Base-by-base conservation (phyloP, 2,113 vertebrate species). In the Phalacrocorax brasilianus region DNA sequence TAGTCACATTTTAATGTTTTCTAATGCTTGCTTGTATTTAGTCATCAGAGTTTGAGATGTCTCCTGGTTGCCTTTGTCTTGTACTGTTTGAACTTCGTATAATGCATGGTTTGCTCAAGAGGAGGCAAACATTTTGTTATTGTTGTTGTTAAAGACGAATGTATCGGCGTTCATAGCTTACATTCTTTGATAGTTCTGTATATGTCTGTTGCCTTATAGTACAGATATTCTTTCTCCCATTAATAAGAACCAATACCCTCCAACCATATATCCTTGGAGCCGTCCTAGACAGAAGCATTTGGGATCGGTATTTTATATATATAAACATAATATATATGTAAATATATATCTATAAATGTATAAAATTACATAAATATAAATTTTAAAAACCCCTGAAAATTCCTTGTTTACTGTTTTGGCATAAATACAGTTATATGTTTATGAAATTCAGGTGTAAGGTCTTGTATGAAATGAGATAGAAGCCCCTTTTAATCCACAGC, bases 21-120 rank as follows among this genome's bases (percentile, higher is more conserved):
- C 44, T 91, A 71, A 55, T 74, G 79, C 71, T 89, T 86, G 20
- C 18, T 83, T 90, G 35, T 80, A 17, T 90, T 96, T 77, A 96
- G 82, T 96, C 83, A 88, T 92, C 56, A 33, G 42, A 68, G 56
- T 77, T 49, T 14, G 86, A 81, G 65, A 22, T 56, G 52, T 50
- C 68, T 62, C 42, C 38, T 71, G 21, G 18, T 45, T 87, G 42
- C 23, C 52, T 56, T n/a, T 50, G 1, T 49, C 27, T 61, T 76
- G 20, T 52, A 12, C 50, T 70, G 79, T 68, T 66, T 91, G 63
- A 77, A 44, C 67, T 81, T 50, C 2, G 5, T 49, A 4, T 66
- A 74, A 79, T 45, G 42, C 17, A 19, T 3, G 3, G 38, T 66
- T 53, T 94, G 35, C 61, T 78, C 58, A 56, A 91, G 73, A 89